These are phyloP conservation scores for Hydropsyche betteni DNA, from an alignment of 2,888 invertebrate genomes.

Conservation along the genomic window DNA sequence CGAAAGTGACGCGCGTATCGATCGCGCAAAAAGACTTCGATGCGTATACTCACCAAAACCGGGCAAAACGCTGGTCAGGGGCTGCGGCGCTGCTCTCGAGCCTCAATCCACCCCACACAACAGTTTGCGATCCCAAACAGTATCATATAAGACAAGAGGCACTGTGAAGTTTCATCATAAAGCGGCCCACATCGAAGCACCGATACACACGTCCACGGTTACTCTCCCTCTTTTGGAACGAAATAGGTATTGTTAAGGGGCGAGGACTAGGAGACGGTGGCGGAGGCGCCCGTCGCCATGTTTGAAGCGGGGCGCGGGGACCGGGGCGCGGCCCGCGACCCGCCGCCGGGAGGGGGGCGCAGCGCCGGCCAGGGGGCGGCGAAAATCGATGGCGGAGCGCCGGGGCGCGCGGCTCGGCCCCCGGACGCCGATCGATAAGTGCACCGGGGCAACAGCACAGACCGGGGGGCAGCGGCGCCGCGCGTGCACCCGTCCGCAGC, in stretches of 20 bases:
- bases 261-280: neutral
- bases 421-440: slow-evolving; percentile 11
- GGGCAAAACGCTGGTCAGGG: slow-evolving; percentile 34
- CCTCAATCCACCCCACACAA: slow-evolving; percentile 38
- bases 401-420: neutral
- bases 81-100: slow-evolving; percentile 10
- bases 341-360: neutral
- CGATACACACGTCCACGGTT: slow-evolving; percentile 25
- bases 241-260: slow-evolving; percentile 12
- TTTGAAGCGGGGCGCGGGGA: neutral
- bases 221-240: slow-evolving; percentile 34
- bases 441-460: neutral
- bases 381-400: neutral
- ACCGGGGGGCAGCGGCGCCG: neutral
- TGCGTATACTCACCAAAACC: slow-evolving; percentile 41
- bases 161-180: slow-evolving; percentile 48
- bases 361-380: slow-evolving; percentile 17
- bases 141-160: slow-evolving; percentile 47
- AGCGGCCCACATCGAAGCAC: slow-evolving; percentile 44
- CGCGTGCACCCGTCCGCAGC: neutral
- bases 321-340: neutral
- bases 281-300: neutral
- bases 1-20: too few species aligned
- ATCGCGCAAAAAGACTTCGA: too few species aligned
- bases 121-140: slow-evolving; percentile 47